Conservation (phyloP, 2,113 vertebrate species). For the Myodes glareolus region DNA sequence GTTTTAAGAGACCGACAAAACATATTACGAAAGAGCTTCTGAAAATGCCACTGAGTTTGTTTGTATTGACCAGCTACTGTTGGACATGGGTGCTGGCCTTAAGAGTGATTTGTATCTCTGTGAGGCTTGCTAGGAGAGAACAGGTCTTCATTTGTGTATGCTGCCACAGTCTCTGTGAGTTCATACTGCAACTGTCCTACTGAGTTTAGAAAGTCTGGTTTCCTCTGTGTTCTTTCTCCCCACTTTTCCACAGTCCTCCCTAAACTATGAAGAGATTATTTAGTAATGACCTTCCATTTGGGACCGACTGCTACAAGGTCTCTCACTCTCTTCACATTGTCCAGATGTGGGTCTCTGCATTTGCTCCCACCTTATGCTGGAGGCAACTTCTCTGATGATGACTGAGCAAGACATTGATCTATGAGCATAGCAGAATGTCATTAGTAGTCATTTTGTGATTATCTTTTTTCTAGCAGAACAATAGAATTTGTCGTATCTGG, state of each 20-base stretch:
- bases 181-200: no score
- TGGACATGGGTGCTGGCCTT: neutral
- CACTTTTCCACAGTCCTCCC: neutral
- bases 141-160: neutral
- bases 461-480: neutral
- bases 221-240: neutral
- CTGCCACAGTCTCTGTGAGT: neutral
- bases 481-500: neutral
- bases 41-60: neutral
- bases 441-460: neutral
- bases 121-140: neutral
- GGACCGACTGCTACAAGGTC: neutral
- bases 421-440: neutral
- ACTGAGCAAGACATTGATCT: neutral
- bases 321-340: neutral
- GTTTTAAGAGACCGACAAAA: neutral
- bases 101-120: neutral
- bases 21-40: neutral
- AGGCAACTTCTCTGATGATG: neutral
- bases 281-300: neutral
- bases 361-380: neutral
- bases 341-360: neutral
- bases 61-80: neutral
- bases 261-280: neutral
- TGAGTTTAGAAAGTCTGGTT: neutral